Conservation (phyloP, 2,797 vertebrate genomes). For the Pseudochirops cupreus region DNA sequence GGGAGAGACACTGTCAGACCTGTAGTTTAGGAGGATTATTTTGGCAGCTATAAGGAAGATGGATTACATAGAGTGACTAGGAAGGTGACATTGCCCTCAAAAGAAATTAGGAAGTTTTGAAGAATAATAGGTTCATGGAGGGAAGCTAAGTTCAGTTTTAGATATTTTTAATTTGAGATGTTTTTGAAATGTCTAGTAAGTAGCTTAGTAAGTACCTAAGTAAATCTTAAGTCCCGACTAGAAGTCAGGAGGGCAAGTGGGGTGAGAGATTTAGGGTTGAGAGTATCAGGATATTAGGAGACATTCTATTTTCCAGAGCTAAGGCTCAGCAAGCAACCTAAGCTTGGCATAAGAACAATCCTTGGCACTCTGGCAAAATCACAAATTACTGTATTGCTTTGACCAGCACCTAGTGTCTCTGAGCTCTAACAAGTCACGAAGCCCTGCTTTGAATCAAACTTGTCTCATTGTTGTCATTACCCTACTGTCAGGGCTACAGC, state of each 20-base stretch:
- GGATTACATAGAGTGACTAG: neutral
- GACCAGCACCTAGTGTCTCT: too few species aligned
- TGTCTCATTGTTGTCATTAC: too few species aligned
- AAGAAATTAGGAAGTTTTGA: neutral
- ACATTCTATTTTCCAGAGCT: too few species aligned
- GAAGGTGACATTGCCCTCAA: neutral
- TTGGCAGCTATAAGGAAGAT: neutral
- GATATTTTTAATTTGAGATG: neutral
- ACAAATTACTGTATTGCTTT: too few species aligned
- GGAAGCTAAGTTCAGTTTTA: neutral
- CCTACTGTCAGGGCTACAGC: too few species aligned
- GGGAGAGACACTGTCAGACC: neutral
- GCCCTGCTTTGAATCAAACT: too few species aligned
- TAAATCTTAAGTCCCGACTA: neutral
- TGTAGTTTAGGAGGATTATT: neutral
- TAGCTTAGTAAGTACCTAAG: neutral
- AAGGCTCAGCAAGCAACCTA: too few species aligned
- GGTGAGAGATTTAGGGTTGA: neutral
- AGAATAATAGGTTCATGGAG: neutral
- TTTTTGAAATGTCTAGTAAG: neutral
- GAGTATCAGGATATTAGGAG: neutral
- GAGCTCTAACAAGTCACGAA: too few species aligned
- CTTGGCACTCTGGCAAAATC: too few species aligned
- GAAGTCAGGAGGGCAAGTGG: neutral
- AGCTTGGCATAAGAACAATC: too few species aligned